Base-by-base conservation (phyloP, 2,113 vertebrate genomes). In the Callospermophilus lateralis region DNA sequence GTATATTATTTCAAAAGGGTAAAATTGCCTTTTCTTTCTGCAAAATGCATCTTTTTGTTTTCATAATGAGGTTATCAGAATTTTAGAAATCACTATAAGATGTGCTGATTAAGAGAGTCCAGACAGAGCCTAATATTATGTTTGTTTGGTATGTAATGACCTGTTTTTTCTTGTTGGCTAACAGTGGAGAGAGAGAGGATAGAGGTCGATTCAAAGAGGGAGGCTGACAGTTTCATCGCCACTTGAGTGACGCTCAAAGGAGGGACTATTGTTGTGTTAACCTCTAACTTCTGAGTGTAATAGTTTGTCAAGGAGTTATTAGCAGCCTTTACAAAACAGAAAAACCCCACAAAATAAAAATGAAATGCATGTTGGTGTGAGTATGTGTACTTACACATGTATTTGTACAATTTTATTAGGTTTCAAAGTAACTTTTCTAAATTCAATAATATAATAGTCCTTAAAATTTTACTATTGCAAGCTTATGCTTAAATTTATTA, bases 401-500 rank as follows among this genome's bases (percentile, higher is more conserved):
- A 16, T 63, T 74, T 37, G 45, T 48, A 37, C 15, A 81, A 2
- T 37, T 95, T 45, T 84, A 39, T 87, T 83, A 84, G 10, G 7
- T 84, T 96, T 90, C 94, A 93, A 34, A 48, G 45, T 84, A 55
- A 26, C 34, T 79, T 73, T 76, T 17, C 24, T 91, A n/a, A 95
- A 72, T 91, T 97, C 63, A 77, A 19, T 72, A 34, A 45, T 61
- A 84, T 16, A 93, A 16, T 81, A 95, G 11, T 93, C 80, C 17
- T 73, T 95, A 81, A 79, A 63, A 24, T 74, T 84, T 84, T 84
- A 72, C 51, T 73, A 1, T 37, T 80, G 1, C 30, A 83, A 81
- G 34, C 22, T 93, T n/a, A 24, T 70, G 34, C n/a, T 83, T 87
- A 63, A 61, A 79, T 87, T 97, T 77, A 70, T 89, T 93, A 89